phyloP scores from a whole-genome alignment of 2,113 vertebrate species.

The Lepidothrix coronata region DNA sequence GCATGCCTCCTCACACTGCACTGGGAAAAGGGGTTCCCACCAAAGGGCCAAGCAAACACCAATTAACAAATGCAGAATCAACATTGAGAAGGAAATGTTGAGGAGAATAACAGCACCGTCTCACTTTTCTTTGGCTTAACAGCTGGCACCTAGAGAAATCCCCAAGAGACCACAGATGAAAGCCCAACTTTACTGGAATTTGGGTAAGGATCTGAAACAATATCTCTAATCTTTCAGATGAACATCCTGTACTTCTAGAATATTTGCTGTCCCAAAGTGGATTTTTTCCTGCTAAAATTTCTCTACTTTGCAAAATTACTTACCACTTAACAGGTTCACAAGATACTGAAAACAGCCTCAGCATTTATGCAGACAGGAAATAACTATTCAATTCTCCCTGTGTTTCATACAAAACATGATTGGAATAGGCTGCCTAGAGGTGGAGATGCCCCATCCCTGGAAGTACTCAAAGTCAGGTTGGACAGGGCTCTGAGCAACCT shows the following conservation, averaged over 20 bases:
- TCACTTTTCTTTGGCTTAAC: not conserved
- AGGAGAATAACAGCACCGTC: not conserved
- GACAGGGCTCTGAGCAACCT: not conserved
- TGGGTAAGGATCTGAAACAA: not conserved
- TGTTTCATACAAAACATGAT: not conserved
- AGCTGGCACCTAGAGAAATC: not conserved
- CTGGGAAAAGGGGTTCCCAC: not conserved
- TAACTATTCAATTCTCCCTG: not conserved
- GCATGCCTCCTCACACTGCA: rapidly evolving
- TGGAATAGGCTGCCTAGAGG: not conserved
- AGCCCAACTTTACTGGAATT: not conserved
- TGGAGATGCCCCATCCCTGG: not conserved
- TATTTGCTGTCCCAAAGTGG: not conserved
- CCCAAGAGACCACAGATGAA: not conserved
- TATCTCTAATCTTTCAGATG: not conserved
- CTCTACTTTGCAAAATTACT: not conserved
- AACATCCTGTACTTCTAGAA: not conserved
- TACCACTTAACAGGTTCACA: not conserved
- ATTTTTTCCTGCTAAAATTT: not conserved
- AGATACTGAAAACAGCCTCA: not conserved
- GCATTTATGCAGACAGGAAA: not conserved
- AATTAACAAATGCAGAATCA: not conserved
- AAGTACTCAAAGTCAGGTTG: not conserved
- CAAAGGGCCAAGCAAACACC: not conserved
- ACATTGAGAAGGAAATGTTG: not conserved